A percentile compares a stretch with the other conserved stretches of the same genome.
Conservation (phyloP, 1,140 invertebrate genomes). For the Aphidius ervi region DNA sequence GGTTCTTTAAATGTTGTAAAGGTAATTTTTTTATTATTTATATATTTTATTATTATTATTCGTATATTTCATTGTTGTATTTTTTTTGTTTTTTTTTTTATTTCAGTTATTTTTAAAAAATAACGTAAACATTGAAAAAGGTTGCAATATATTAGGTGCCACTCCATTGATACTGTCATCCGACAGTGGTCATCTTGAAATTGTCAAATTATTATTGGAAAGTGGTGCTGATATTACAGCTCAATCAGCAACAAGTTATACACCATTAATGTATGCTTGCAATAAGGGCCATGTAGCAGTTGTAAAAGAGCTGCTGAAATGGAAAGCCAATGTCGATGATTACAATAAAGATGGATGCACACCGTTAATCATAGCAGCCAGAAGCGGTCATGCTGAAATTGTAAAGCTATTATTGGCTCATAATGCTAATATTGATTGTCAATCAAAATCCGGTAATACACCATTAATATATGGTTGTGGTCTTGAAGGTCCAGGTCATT, state of each 20-base stretch:
- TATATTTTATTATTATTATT: too few species aligned
- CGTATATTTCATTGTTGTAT: too few species aligned
- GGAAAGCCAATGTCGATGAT: conserved; percentile 94
- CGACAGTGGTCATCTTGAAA: conserved; percentile 90
- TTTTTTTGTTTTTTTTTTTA: conserved; percentile 4
- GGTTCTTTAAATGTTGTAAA: conserved; percentile 92
- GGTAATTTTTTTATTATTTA: conserved; percentile 48
- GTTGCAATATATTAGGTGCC: conserved; percentile 91
- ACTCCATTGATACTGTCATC: conserved; percentile 97
- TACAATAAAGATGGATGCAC: conserved; percentile 99
- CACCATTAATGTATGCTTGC: conserved; percentile 96
- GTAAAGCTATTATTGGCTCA: conserved; percentile 87
- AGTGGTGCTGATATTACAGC: conserved; percentile 96
- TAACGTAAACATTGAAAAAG: conserved; percentile 95
- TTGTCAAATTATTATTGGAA: conserved; percentile 84
- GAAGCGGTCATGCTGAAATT: conserved; percentile 91
- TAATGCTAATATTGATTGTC: conserved; percentile 96
- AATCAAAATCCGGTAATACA: conserved; percentile 97
- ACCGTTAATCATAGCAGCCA: conserved; percentile 97
- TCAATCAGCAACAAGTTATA: conserved; percentile 92
- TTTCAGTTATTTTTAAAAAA: conserved; percentile 85
- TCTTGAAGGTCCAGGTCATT: conserved; percentile 95
- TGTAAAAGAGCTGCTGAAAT: conserved; percentile 81
- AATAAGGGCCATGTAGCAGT: conserved; percentile 93
- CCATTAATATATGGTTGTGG: conserved; percentile 95